Percentiles rank a stretch among this genome's conserved stretches.
Conservation (phyloP, 2,113 vertebrate genomes). For the Ibidorhyncha struthersii region DNA sequence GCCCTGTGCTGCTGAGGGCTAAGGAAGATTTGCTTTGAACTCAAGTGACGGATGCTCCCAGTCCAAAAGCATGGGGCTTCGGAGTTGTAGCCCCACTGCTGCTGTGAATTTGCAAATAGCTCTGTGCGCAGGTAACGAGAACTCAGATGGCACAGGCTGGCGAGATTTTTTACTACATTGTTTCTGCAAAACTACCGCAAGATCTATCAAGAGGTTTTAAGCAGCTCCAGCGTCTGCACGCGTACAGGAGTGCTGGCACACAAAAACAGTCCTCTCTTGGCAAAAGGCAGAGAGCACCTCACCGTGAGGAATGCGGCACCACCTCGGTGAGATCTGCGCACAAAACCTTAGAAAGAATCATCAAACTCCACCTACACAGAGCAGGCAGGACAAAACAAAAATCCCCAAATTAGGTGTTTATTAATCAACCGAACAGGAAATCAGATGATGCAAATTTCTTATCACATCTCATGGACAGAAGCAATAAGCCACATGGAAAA, state of each 20-base stretch:
- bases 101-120: slow-evolving; percentile 17
- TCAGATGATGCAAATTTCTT: background rate
- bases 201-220: background rate
- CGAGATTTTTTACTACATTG: background rate
- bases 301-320: background rate
- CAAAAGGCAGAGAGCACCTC: background rate
- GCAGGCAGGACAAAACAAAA: background rate
- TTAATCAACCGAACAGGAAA: background rate
- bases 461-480: slow-evolving; percentile 2
- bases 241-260: background rate
- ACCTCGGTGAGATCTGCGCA: background rate
- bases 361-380: background rate
- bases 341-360: background rate
- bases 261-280: background rate
- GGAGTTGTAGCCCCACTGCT: background rate
- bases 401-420: background rate
- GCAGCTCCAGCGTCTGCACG: background rate
- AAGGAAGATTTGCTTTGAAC: background rate
- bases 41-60: background rate
- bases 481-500: slow-evolving; percentile 2
- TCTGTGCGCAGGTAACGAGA: background rate
- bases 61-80: background rate
- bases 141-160: background rate
- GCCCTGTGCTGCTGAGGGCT: background rate
- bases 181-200: background rate